Conservation (phyloP, 53 echinoderm and acorn worm genomes). For the Zoroaster sp. region DNA sequence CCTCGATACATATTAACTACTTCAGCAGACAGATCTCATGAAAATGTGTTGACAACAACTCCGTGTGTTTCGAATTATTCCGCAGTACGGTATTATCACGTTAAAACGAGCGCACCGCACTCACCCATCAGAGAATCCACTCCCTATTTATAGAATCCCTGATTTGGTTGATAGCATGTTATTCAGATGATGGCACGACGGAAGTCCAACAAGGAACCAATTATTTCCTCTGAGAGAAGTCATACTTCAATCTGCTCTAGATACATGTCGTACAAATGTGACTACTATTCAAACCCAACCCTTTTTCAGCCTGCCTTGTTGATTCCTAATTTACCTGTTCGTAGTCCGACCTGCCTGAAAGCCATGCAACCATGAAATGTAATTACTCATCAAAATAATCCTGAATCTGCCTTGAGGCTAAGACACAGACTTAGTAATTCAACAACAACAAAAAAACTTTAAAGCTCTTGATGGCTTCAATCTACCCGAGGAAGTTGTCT, state of each 20-base stretch:
- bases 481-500: no score
- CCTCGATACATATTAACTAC: no score
- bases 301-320: no score
- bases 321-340: not conserved
- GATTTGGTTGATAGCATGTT: not conserved
- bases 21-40: not conserved
- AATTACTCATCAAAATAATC: no score
- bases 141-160: no score
- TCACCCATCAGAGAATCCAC: no score
- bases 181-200: constrained; percentile 6
- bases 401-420: no score
- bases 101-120: not conserved
- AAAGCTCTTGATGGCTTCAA: no score
- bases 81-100: no score
- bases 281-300: not conserved
- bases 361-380: not conserved
- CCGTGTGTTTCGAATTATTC: not conserved
- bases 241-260: not conserved
- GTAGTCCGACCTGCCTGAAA: not conserved
- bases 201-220: constrained; percentile 26
- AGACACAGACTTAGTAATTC: no score
- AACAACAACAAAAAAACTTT: no score
- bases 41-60: not conserved
- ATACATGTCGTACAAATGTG: not conserved
- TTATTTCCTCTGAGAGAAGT: constrained; percentile 37